Conservation (phyloP, 2,797 vertebrate species). For the Lagodon rhomboides region DNA sequence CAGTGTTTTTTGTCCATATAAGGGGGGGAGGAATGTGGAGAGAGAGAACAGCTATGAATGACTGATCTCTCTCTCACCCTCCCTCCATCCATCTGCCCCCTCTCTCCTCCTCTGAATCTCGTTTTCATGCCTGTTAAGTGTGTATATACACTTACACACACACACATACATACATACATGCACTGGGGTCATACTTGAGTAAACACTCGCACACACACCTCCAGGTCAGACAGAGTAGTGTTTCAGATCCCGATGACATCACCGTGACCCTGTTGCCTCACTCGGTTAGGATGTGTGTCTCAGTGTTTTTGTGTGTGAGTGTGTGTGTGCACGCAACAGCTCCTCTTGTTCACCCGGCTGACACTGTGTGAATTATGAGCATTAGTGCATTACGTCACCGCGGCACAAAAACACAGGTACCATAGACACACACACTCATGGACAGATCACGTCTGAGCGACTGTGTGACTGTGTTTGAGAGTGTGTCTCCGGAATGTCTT, state of each 20-base stretch:
- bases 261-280: slow-evolving; percentile 31
- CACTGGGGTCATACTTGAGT: background rate
- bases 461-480: slow-evolving; percentile 7
- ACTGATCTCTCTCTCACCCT: slow-evolving; percentile 70
- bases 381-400: slow-evolving; percentile 37
- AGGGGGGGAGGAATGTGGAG: slow-evolving; percentile 84
- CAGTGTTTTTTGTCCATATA: slow-evolving; percentile 85
- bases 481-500: slow-evolving; percentile 10
- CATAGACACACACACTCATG: background rate
- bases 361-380: slow-evolving; percentile 40
- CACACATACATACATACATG: background rate
- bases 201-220: slow-evolving; percentile 36
- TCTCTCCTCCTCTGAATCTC: slow-evolving; percentile 27
- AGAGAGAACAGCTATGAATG: slow-evolving; percentile 80
- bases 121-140: slow-evolving; percentile 23
- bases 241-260: slow-evolving; percentile 59
- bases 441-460: slow-evolving; percentile 29
- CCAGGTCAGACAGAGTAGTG: slow-evolving; percentile 20
- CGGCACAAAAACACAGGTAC: slow-evolving; percentile 41
- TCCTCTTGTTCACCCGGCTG: slow-evolving; percentile 50
- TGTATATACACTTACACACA: background rate
- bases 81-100: slow-evolving; percentile 28
- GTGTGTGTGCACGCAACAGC: background rate
- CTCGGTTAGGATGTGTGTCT: slow-evolving; percentile 21
- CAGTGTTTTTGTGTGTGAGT: slow-evolving; percentile 4